A percentile compares a stretch with the other conserved stretches of the same genome.
These are phyloP conservation scores for Heterodera schachtii DNA, from an alignment of 1,140 invertebrate species.

Conservation along the genomic window DNA sequence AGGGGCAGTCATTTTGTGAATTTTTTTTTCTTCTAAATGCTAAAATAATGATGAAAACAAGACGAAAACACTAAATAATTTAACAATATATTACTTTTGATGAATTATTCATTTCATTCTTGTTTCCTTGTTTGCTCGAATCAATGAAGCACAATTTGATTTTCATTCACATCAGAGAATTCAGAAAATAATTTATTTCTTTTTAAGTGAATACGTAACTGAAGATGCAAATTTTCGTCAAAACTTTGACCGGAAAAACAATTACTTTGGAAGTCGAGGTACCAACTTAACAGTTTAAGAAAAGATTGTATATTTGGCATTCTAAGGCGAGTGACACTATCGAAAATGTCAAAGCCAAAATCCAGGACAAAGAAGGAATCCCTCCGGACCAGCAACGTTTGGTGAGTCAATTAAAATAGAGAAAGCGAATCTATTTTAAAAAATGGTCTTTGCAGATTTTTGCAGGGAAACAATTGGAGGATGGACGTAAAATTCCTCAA, in stretches of 20 bases:
- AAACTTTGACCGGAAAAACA: constrained; percentile 70
- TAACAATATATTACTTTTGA: too few species aligned
- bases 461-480: constrained; percentile 71
- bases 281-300: neutral
- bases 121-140: too few species aligned
- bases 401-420: constrained; percentile 68
- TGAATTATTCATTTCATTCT: too few species aligned
- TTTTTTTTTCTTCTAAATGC: neutral
- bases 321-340: constrained; percentile 67
- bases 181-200: too few species aligned
- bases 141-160: too few species aligned
- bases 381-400: constrained; percentile 69
- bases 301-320: neutral
- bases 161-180: neutral
- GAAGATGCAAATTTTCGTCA: constrained; percentile 68
- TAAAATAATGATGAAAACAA: neutral
- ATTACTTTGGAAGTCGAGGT: constrained; percentile 68
- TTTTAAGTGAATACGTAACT: too few species aligned
- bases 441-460: constrained; percentile 34
- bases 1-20: neutral
- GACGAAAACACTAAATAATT: too few species aligned
- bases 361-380: constrained; percentile 71
- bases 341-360: constrained; percentile 70
- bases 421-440: neutral
- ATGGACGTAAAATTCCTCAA: constrained; percentile 67